Base-by-base conservation (phyloP, 2,113 vertebrate species). In the Falco punctatus region DNA sequence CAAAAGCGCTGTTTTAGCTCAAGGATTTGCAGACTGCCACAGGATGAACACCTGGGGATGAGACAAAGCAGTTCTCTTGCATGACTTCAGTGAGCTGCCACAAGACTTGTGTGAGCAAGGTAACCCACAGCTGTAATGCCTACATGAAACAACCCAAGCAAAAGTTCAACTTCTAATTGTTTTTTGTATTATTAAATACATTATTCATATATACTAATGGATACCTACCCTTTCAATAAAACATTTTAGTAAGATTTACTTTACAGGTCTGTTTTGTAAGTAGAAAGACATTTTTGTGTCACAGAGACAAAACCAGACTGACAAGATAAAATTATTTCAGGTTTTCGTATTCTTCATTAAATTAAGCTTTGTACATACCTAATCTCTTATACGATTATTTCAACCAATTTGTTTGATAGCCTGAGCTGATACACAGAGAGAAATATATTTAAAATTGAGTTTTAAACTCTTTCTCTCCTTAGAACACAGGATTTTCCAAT, bases 11-110 rank as follows among this genome's bases (percentile, higher is more conserved):
- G 9, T 23, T 73, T 54, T 11, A 54, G 42, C 15, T 26, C 55
- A 78, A 42, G 27, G 18, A 15, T 12, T 48, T 24, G 7, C 10
- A 42, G 18, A 49, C 17, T 0, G 1, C 10, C 20, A 40, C 14
- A 26, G 38, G n/a, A 64, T 9, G 12, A 92, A 10, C 18, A 11
- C 24, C 6, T 40, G 3, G 2, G 9, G 22, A 26, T 62, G 64
- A 71, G 6, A 17, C 5, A 22, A 10, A 26, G 28, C 32, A 21
- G 28, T 13, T 58, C 19, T 55, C 51, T n/a, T 35, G 48, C 27
- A 11, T 16, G 20, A 61, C 32, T 59, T 40, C 38, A 30, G 23
- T 13, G 49, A 67, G 40, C 30, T 96, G 61, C 51, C 75, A 66
- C 11, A 62, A 33, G 42, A 44, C 33, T 35, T 20, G 5, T 35